phyloP scores from a whole-genome alignment of 1,140 invertebrate genomes.

The Delia radicum region DNA sequence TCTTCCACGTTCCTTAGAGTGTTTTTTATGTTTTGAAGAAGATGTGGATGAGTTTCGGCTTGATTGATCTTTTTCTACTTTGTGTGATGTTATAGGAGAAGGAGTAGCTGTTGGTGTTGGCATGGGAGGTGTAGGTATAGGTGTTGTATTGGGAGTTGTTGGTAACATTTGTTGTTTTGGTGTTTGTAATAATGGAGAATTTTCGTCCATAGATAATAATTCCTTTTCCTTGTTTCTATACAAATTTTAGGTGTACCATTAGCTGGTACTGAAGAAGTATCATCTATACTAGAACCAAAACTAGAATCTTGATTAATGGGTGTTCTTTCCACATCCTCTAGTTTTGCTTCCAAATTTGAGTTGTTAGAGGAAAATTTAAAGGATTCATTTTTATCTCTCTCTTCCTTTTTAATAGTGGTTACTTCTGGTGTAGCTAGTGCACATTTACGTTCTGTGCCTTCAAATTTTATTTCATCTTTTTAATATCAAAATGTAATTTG shows the following conservation, averaged over 20 bases:
- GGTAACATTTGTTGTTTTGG: not conserved
- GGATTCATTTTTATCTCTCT: not conserved
- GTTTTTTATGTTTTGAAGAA: conserved; percentile 41
- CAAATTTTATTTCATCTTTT: conserved; percentile 54
- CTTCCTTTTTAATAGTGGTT: not conserved
- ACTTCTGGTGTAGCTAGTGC: not conserved
- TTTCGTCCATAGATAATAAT: too few species aligned
- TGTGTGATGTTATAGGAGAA: not conserved
- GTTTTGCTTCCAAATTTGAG: not conserved
- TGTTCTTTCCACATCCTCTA: not conserved
- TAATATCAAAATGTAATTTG: conserved; percentile 52
- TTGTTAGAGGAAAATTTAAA: not conserved
- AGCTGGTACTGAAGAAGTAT: not conserved
- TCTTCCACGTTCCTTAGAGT: conserved; percentile 28
- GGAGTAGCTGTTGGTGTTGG: conserved; percentile 9
- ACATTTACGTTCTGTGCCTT: conserved; percentile 44
- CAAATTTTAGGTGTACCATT: not conserved
- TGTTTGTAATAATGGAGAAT: not conserved
- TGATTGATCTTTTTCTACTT: conserved; percentile 7
- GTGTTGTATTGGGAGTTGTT: not conserved
- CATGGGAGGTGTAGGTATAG: conserved; percentile 6
- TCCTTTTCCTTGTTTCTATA: not conserved
- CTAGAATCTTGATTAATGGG: not conserved
- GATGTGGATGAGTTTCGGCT: conserved; percentile 26
- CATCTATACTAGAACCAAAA: not conserved